Percentiles rank a stretch among this genome's conserved stretches.
phyloP scores from a whole-genome alignment of 2,888 invertebrate genomes.

The Pyrgus malvae region DNA sequence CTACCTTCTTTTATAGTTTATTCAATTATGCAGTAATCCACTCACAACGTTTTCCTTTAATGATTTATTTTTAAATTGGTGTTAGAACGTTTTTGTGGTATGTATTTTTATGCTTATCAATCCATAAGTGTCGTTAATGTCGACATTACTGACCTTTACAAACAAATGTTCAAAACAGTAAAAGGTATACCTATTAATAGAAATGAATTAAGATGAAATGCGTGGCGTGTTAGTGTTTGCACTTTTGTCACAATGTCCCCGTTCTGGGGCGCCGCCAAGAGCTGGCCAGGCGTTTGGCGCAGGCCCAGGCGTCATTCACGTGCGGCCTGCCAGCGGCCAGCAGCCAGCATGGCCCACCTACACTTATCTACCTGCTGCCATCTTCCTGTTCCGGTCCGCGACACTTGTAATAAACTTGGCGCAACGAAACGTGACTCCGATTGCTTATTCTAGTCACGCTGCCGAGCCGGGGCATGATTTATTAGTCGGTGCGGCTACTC shows the following conservation, averaged over 20 bases:
- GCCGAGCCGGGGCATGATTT: conserved; percentile 36
- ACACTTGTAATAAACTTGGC: conserved; percentile 39
- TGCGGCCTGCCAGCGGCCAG: conserved; percentile 39
- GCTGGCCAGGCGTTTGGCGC: conserved; percentile 42
- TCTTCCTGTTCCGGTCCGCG: conserved; percentile 65
- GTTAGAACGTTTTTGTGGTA: no score
- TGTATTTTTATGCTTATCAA: no score
- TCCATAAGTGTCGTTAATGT: no score
- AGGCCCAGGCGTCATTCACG: conserved; percentile 56
- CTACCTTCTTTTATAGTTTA: conserved; percentile 37
- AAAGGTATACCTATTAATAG: neutral
- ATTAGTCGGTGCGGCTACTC: conserved; percentile 35
- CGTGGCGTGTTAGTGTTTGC: conserved; percentile 37
- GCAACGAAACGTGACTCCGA: conserved; percentile 42
- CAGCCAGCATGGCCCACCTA: conserved; percentile 50
- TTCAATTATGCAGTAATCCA: conserved; percentile 36
- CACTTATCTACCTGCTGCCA: conserved; percentile 45
- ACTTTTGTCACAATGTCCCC: conserved; percentile 55
- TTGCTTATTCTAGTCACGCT: conserved; percentile 43
- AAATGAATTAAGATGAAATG: conserved; percentile 12
- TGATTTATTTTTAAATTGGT: no score
- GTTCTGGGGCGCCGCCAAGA: conserved; percentile 59
- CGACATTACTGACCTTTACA: neutral
- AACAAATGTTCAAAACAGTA: neutral
- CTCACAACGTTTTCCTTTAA: conserved; percentile 5